These are phyloP conservation scores for Agrypnus murinus DNA, from an alignment of 2,888 invertebrate genomes.

Conservation along the genomic window DNA sequence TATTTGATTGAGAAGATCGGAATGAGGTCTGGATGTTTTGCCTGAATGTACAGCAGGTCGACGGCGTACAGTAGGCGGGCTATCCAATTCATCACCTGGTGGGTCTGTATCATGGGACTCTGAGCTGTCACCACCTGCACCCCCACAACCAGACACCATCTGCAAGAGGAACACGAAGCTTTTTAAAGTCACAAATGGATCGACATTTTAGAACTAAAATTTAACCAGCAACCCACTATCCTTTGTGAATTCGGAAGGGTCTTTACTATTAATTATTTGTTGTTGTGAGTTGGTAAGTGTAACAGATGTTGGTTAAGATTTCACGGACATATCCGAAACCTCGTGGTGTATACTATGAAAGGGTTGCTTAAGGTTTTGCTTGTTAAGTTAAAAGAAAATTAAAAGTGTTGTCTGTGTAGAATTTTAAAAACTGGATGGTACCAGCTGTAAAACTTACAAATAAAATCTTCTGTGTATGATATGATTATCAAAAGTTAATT, in stretches of 20 bases:
- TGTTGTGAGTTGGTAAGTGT: no score
- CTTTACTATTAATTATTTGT: no score
- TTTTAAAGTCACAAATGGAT: not conserved
- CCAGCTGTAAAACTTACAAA: no score
- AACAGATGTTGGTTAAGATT: slow-evolving; percentile 1
- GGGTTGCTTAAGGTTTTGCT: no score
- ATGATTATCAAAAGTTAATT: no score
- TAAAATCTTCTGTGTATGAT: no score
- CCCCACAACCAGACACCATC: slow-evolving; percentile 72
- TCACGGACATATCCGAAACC: not conserved
- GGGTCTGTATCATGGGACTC: slow-evolving; percentile 74
- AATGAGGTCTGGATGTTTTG: slow-evolving; percentile 73
- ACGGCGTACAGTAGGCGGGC: slow-evolving; percentile 73
- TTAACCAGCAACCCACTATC: slow-evolving; percentile 16
- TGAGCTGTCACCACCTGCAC: slow-evolving; percentile 74
- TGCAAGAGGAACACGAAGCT: slow-evolving; percentile 60
- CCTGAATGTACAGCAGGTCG: slow-evolving; percentile 65
- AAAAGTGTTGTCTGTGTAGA: no score
- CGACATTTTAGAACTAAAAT: slow-evolving; percentile 14
- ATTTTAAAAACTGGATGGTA: no score
- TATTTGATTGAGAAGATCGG: slow-evolving; percentile 76
- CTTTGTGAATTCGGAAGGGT: no score
- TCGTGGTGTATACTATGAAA: no score
- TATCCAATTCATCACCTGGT: slow-evolving; percentile 72
- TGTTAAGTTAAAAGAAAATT: no score